Evolutionary conservation across 2,888 invertebrate species (phyloP), one percentile per base, ranked within the genome.

Genomic region (Pseudococcus longispinus): DNA sequence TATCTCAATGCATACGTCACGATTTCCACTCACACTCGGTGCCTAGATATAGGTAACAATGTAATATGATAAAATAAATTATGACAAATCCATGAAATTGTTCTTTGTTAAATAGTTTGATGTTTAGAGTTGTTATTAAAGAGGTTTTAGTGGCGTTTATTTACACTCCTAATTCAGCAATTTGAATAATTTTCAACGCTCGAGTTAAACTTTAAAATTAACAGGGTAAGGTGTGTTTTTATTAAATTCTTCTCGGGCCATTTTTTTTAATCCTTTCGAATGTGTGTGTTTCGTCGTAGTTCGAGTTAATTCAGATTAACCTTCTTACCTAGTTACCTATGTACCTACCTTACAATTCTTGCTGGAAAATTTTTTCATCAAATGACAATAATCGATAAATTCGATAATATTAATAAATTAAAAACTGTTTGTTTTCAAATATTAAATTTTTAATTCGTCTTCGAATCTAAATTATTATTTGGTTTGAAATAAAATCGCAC

Each of bases 31-130:
- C 70, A 18, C 32, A 29, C 29, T 32, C 18, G 8, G 70, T 9
- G 37, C 37, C 37, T 37, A 37, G 37, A 9, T 37, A 37, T 37
- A 37, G 37, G 37, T 37, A 37, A 37, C 37, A 8, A 37, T 37
- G 37, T 37, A 37, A 37, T 37, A 51, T 26, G 70, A 29, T 70
- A 29, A 70, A 29, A 70, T 70, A 70, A 70, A 70, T 32, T 70
- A 70, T 70, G 70, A 70, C 70, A 29, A 70, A 70, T 70, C 70
- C 32, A 32, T 18, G 70, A 70, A 29, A 70, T 26, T 70, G 29
- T 70, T 70, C 70, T 70, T 70, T 70, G 29, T 70, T 70, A 32
- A 70, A 70, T 70, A 70, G 70, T 32, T 70, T 29, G 70, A 29
- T 70, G 70, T 70, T 70, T 32, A 18, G 70, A 70, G 70, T 20